These are phyloP conservation scores for Megalops cyprinoides DNA, from an alignment of 2,797 vertebrate genomes.

Conservation along the genomic window DNA sequence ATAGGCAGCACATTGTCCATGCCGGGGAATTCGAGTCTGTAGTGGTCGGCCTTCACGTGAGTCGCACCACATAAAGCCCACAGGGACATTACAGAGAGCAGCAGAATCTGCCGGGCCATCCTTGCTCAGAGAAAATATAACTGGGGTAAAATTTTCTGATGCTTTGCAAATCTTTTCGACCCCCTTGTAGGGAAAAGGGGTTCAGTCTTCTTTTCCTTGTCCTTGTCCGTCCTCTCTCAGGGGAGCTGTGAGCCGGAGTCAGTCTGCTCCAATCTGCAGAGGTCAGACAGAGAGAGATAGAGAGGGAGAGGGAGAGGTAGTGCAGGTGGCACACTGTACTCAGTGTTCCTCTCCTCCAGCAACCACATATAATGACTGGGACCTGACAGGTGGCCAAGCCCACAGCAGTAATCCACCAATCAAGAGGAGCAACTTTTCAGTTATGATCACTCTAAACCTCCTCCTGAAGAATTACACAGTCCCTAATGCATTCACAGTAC, in stretches of 20 bases:
- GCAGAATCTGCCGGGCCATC: slow-evolving; percentile 55
- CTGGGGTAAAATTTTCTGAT: not conserved
- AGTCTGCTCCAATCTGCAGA: slow-evolving; percentile 23
- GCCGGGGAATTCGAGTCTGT: slow-evolving; percentile 52
- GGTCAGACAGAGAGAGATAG: not conserved
- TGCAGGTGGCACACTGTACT: too few relatives aligned
- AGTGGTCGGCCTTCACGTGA: slow-evolving; percentile 51
- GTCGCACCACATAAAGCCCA: slow-evolving; percentile 51
- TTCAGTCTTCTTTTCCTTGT: not conserved
- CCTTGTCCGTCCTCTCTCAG: not conserved
- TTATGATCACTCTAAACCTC: not conserved
- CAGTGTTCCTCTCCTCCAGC: not conserved
- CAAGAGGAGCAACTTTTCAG: not conserved
- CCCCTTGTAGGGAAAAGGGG: not conserved
- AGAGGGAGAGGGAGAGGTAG: not conserved
- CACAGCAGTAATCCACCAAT: not conserved
- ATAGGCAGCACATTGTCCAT: slow-evolving; percentile 61
- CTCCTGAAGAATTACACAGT: not conserved
- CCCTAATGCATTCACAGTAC: not conserved
- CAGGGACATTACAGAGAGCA: slow-evolving; percentile 52
- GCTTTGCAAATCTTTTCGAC: too few relatives aligned
- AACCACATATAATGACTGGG: not conserved
- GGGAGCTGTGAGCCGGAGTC: not conserved
- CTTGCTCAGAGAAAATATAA: slow-evolving; percentile 41
- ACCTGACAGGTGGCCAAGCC: not conserved